These are phyloP conservation scores for Chaenodraco wilsoni DNA, from an alignment of 2,797 vertebrate species.

Conservation along the genomic window DNA sequence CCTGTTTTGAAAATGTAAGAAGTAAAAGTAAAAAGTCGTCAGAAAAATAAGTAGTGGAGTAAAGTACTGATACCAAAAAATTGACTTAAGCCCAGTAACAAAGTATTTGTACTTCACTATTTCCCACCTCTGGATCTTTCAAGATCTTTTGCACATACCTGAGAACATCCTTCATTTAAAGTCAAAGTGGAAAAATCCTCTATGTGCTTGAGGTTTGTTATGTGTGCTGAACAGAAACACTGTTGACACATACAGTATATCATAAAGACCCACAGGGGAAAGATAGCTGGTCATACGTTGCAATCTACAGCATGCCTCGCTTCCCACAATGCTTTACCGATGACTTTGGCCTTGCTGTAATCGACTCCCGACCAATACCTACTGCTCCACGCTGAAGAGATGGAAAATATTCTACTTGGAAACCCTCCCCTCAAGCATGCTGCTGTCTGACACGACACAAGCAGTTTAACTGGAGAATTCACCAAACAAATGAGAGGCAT, in stretches of 20 bases:
- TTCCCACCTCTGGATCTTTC: not conserved
- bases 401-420: conserved; percentile 51
- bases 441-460: conserved; percentile 46
- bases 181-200: conserved; percentile 11
- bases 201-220: not conserved
- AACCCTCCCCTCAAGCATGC: conserved; percentile 46
- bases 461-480: conserved; percentile 59
- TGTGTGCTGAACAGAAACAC: conserved; percentile 19
- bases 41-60: too few species aligned
- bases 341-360: conserved; percentile 67
- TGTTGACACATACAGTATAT: conserved; percentile 41
- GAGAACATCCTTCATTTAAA: conserved; percentile 14
- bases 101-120: too few species aligned
- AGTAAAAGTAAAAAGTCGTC: too few species aligned
- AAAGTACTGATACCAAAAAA: too few species aligned
- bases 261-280: conserved; percentile 39
- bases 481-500: conserved; percentile 49
- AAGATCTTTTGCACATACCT: conserved; percentile 7
- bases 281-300: conserved; percentile 59
- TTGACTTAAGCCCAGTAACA: too few species aligned
- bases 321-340: conserved; percentile 63
- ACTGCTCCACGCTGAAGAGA: conserved; percentile 27
- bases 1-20: too few species aligned
- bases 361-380: conserved; percentile 22
- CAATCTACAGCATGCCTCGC: conserved; percentile 39